Evolutionary conservation across 2,113 vertebrate species (phyloP), one percentile per base, ranked within the genome.

Genomic region (Eulemur rufifrons): DNA sequence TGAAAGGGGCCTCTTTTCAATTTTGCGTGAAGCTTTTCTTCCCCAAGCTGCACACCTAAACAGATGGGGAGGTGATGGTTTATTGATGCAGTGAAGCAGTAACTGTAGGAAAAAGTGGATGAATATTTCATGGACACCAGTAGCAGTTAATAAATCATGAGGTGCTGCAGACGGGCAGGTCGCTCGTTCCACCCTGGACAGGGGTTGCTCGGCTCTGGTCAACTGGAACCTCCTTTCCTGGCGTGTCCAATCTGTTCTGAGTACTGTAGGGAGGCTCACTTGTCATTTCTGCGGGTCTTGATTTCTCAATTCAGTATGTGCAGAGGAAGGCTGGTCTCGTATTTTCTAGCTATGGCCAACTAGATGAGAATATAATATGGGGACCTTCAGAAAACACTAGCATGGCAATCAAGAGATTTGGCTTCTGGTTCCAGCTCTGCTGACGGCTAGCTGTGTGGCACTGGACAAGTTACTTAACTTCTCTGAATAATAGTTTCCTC

Each of bases 131-230:
- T 95, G 87, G 74, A 64, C 50, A 56, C 68, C 74, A 61, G 68
- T 12, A 82, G 63, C 69, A 89, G 87, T 92, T 92, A 94, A 97
- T 96, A 97, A 97, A 94, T 96, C 94, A 96, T 50, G 63, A 95
- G 93, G 10, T 21, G 18, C 63, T 71, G 12, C 63, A 37, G 78
- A 63, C 0, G 3, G n/a, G 25, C 2, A 56, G 66, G 78, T 39
- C 1, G 0, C 76, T 82, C 29, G 8, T 27, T 88, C 45, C 45
- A n/a, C 34, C 64, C 73, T 47, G 61, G 77, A 63, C 89, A n/a
- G 45, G 9, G 56, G 89, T 6, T 42, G n/a, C 78, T 93, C 25
- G 34, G 73, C 54, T 87, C 59, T 37, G 59, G 61, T 87, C 89
- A 85, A 89, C 8, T 29, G 39, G 29, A 61, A 54, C 52, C 71